Conservation (phyloP, 2,888 invertebrate genomes). For the Anagyrus pseudococci region DNA sequence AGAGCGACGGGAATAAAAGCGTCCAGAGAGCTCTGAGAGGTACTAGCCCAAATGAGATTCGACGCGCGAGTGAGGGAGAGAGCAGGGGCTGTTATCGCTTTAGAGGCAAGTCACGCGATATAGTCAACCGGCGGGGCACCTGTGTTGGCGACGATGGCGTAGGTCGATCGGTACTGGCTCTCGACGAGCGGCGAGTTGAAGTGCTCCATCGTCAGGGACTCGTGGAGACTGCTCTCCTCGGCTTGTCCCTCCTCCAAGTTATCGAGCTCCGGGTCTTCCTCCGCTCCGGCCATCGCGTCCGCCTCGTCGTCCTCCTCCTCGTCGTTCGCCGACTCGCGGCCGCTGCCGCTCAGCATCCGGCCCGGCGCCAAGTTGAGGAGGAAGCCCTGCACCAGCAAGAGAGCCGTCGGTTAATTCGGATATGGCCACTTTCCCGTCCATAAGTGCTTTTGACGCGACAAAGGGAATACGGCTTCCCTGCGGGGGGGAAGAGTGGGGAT, state of each 20-base stretch:
- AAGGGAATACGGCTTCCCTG: no score
- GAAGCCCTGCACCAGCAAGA: conserved; percentile 65
- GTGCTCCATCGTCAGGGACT: conserved; percentile 62
- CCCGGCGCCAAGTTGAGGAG: conserved; percentile 67
- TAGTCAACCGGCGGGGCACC: no score
- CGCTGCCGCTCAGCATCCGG: conserved; percentile 56
- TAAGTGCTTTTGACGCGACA: no score
- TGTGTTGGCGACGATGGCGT: conserved; percentile 61
- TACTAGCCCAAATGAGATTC: no score
- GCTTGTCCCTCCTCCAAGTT: conserved; percentile 9
- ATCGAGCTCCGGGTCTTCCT: conserved; percentile 4
- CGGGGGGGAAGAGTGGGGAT: no score
- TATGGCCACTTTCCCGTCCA: no score
- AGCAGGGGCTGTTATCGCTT: no score
- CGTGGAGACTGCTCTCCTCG: conserved; percentile 53
- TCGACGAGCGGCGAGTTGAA: conserved; percentile 66
- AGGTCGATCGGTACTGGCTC: conserved; percentile 65
- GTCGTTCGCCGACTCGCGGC: conserved; percentile 53
- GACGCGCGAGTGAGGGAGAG: no score
- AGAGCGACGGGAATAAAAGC: no score
- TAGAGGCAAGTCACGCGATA: no score
- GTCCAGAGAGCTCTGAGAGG: no score
- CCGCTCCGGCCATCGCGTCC: neutral
- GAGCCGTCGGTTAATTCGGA: neutral
- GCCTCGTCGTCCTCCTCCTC: conserved; percentile 49